Evolutionary conservation across 2,113 vertebrate genomes (phyloP).

Genomic region (Hiodon alosoides): DNA sequence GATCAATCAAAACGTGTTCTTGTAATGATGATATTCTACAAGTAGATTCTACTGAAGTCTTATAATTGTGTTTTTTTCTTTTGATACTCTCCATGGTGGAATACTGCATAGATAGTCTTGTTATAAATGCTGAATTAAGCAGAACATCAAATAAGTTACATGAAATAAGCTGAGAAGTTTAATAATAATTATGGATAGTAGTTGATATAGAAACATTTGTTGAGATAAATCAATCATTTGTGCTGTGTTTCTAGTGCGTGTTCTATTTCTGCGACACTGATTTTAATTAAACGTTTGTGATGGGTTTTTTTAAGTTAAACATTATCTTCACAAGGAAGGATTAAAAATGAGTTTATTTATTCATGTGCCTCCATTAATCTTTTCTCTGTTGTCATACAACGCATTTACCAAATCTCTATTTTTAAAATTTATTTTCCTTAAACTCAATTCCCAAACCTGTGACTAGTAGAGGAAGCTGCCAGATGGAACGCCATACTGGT

Average conservation of each 20-base stretch:
- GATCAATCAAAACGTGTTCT: background rate
- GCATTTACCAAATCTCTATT: background rate
- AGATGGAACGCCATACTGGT: background rate
- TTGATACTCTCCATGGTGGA: background rate
- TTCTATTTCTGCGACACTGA: too few species aligned
- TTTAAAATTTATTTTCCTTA: background rate
- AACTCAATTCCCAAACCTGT: background rate
- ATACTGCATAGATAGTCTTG: background rate
- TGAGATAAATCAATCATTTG: background rate
- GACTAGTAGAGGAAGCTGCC: background rate
- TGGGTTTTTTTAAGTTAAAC: background rate
- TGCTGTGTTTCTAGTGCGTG: too few species aligned
- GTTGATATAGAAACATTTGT: background rate
- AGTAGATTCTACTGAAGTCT: conserved; percentile 7
- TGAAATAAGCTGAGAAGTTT: too few species aligned
- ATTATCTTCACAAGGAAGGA: background rate
- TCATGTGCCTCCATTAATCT: background rate
- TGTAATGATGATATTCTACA: background rate
- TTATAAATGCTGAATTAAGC: background rate
- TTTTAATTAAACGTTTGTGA: background rate
- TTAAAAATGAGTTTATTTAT: background rate
- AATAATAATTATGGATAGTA: too few species aligned
- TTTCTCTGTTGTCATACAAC: too few species aligned
- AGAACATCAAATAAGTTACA: background rate
- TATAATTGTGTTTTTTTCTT: background rate